Base-by-base conservation (phyloP, 2,113 vertebrate genomes). In the Agelaius tricolor region DNA sequence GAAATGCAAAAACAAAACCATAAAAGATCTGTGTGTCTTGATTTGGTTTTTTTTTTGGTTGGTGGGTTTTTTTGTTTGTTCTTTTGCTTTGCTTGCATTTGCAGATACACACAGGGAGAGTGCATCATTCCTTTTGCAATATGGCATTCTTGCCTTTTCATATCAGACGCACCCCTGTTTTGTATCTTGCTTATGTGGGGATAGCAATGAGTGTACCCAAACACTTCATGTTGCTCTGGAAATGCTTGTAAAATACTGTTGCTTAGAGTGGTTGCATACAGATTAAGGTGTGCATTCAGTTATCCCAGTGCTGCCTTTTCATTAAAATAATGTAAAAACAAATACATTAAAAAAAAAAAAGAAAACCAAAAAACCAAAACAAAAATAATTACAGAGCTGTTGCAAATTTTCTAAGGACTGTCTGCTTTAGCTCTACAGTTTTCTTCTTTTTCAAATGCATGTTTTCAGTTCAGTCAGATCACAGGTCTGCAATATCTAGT, bases 201-300 rank as follows among this genome's bases (percentile, higher is more conserved):
- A 94, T 90, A 96, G 96, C 95, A 95, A 89, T 6, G 35, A 86
- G 59, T 87, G 84, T 96, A 94, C 90, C 90, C 87, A 91, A 82
- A 95, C 84, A 95, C 63, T 89, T 92, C 89, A 39, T 78, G 78
- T 87, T 68, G 80, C 87, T 95, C 90, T 96, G 91, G 88, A 97
- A 95, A 95, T 52, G 97, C 97, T 96, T 97, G 97, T 98, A 97
- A 96, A 95, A 96, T 95, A 97, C 62, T 85, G 94, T 78, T 87
- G 97, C 97, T 97, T 97, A 41, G 92, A 92, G 93, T 82, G 91
- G 81, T 95, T 96, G 80, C 93, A 2, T 83, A 96, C 82, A 96
- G 92, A 58, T 58, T 74, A 84, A 84, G 90, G 63, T 57, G 79
- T 93, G 86, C 90, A 67, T 96, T 96, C 87, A 94, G 76, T 95